phyloP scores from a whole-genome alignment of 2,113 vertebrate species.

The Odontophorus gujanensis region DNA sequence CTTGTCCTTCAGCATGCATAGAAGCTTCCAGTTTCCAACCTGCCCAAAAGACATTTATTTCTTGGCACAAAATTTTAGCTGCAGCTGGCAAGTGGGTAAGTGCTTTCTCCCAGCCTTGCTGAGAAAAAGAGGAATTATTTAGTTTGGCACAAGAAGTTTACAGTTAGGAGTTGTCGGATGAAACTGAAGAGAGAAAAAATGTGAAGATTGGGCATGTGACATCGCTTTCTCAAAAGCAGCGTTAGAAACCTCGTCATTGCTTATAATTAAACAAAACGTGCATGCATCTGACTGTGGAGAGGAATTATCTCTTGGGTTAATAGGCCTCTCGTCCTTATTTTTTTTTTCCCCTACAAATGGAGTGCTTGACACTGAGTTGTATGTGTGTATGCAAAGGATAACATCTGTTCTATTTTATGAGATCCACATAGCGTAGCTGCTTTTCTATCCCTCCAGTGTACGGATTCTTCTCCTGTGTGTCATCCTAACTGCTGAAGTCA shows the following conservation, averaged over 20 bases:
- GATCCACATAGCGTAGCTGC: background rate
- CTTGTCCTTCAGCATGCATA: background rate
- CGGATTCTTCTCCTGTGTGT: slow-evolving; percentile 44
- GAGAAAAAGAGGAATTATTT: slow-evolving; percentile 59
- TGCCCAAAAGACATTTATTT: slow-evolving; percentile 62
- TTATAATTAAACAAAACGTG: background rate
- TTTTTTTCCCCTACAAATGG: background rate
- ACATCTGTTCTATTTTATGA: slow-evolving; percentile 41
- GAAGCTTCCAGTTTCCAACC: slow-evolving; percentile 53
- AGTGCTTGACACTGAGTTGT: background rate
- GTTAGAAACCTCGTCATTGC: background rate
- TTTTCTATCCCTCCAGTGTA: slow-evolving; percentile 12
- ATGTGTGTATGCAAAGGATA: background rate
- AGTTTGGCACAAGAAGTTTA: slow-evolving; percentile 57
- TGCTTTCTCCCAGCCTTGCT: slow-evolving; percentile 20
- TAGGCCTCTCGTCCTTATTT: background rate
- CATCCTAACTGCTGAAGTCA: slow-evolving; percentile 28
- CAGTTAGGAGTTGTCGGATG: slow-evolving; percentile 34
- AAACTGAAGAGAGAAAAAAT: slow-evolving; percentile 36
- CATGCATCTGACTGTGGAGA: background rate
- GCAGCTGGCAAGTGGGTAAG: slow-evolving; percentile 55
- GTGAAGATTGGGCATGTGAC: background rate
- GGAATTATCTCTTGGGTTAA: background rate
- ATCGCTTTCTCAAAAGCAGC: background rate
- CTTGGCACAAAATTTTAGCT: slow-evolving; percentile 45